Conservation (phyloP, 2,888 invertebrate genomes). For the Lasioglossum calceatum region DNA sequence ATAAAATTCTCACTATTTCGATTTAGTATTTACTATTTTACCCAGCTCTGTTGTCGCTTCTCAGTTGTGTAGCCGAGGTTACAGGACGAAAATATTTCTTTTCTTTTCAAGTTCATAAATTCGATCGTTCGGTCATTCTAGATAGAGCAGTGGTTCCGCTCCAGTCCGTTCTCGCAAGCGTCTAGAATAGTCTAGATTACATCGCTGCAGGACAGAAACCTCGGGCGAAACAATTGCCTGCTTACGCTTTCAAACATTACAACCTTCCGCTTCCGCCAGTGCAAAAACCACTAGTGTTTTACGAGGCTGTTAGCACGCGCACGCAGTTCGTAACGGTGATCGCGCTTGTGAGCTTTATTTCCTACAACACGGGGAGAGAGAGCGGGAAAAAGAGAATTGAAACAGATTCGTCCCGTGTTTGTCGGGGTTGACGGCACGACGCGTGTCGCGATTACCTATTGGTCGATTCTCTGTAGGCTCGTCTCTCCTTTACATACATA, state of each 20-base stretch:
- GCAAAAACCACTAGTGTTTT: neutral
- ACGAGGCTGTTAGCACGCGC: conserved; percentile 30
- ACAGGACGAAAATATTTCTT: neutral
- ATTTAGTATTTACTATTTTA: neutral
- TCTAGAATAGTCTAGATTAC: neutral
- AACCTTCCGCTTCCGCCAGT: neutral
- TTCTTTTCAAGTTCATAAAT: conserved; percentile 3
- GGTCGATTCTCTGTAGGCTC: conserved; percentile 54
- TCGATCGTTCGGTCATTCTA: neutral
- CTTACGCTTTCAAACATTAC: conserved; percentile 7
- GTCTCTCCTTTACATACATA: conserved; percentile 85
- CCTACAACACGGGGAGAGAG: neutral
- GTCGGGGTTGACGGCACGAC: conserved; percentile 43
- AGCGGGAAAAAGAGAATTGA: conserved; percentile 17
- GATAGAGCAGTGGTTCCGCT: neutral
- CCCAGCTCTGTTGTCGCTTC: neutral
- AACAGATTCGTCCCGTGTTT: conserved; percentile 24
- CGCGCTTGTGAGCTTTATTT: conserved; percentile 39
- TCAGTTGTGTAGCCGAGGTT: no score
- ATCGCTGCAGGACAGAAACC: neutral
- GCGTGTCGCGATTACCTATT: conserved; percentile 43
- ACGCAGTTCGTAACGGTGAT: conserved; percentile 13
- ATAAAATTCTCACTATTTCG: neutral
- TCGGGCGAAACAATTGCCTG: neutral
- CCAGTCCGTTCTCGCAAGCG: neutral